phyloP scores from a whole-genome alignment of 2,113 vertebrate genomes.

The Ornithorhynchus anatinus region DNA sequence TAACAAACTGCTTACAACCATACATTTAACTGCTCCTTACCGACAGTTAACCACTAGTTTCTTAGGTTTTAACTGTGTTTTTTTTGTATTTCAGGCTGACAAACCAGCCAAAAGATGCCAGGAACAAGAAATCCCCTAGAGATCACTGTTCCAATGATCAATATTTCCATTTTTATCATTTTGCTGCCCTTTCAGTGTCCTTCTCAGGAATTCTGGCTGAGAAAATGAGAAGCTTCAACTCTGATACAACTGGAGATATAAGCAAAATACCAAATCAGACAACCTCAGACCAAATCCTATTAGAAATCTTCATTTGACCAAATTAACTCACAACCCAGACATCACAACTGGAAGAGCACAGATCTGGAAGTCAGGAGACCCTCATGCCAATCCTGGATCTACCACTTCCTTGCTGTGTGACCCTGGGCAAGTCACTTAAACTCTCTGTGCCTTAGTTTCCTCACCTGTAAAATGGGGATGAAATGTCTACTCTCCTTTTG shows the following conservation, averaged over 20 bases:
- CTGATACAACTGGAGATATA: background rate
- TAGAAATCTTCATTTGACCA: too few relatives aligned
- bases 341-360: too few relatives aligned
- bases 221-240: background rate
- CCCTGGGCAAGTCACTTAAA: too few relatives aligned
- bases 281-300: too few relatives aligned
- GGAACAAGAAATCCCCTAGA: background rate
- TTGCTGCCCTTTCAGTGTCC: background rate
- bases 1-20: constrained; percentile 5
- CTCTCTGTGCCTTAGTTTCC: too few relatives aligned
- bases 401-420: too few relatives aligned
- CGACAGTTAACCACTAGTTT: constrained; percentile 16
- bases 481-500: too few relatives aligned
- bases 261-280: too few relatives aligned
- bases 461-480: too few relatives aligned
- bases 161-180: accelerated
- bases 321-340: too few relatives aligned
- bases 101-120: background rate
- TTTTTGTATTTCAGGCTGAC: background rate
- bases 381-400: too few relatives aligned
- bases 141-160: background rate
- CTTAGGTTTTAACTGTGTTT: background rate
- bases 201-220: background rate
- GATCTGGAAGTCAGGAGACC: too few relatives aligned
- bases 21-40: constrained; percentile 31